Conservation (phyloP, 2,888 invertebrate genomes). For the Protonemura montana region DNA sequence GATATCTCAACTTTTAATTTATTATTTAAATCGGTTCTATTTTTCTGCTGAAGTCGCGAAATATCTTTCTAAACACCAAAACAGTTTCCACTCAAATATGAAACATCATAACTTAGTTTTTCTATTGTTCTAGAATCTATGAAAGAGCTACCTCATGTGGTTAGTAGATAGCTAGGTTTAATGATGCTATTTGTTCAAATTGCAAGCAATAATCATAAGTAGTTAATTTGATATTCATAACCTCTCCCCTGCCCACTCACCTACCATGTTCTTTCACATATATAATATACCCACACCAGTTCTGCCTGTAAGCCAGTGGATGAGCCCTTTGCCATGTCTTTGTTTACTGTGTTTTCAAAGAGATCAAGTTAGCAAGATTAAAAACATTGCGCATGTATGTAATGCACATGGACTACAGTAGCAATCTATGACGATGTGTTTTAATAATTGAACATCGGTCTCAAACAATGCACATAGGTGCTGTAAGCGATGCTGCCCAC, state of each 20-base stretch:
- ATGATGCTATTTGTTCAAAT: slow-evolving; percentile 30
- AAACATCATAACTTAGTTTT: neutral
- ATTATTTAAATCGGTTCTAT: neutral
- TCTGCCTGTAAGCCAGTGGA: neutral
- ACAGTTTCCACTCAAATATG: neutral
- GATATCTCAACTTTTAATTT: neutral
- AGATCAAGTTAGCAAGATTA: slow-evolving; percentile 29
- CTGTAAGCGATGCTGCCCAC: no score
- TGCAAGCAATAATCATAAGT: slow-evolving; percentile 17
- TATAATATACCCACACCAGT: neutral
- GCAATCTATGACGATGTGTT: slow-evolving; percentile 49
- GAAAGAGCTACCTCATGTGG: neutral
- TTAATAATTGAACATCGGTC: slow-evolving; percentile 49
- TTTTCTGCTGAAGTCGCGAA: neutral
- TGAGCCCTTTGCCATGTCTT: neutral
- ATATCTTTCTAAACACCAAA: neutral
- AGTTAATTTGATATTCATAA: slow-evolving; percentile 32
- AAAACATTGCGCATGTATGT: neutral
- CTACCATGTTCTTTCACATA: neutral
- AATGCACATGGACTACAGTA: slow-evolving; percentile 24
- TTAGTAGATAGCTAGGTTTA: neutral
- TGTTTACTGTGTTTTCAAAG: neutral
- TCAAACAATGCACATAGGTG: neutral
- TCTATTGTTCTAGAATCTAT: neutral
- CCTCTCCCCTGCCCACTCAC: neutral